Conservation (phyloP, 2,888 invertebrate genomes). For the Hylaea fasciaria region DNA sequence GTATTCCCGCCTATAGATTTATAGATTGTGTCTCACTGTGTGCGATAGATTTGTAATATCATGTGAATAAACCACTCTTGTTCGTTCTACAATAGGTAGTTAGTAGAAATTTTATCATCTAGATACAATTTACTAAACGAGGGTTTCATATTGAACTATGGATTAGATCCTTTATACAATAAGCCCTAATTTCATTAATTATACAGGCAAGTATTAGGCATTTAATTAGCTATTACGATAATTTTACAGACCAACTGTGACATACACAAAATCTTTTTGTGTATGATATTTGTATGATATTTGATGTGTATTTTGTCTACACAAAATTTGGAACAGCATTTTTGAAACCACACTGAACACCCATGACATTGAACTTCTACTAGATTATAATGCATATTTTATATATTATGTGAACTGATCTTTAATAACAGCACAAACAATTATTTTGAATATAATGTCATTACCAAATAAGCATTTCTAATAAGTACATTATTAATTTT, state of each 20-base stretch:
- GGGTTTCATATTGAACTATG: conserved; percentile 62
- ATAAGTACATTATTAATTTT: conserved; percentile 30
- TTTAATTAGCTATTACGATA: conserved; percentile 56
- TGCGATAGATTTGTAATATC: conserved; percentile 28
- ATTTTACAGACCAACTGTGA: conserved; percentile 30
- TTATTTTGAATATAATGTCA: conserved; percentile 54
- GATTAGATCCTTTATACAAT: conserved; percentile 66
- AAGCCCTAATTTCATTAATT: conserved; percentile 66
- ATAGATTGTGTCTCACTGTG: conserved; percentile 31
- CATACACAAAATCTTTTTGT: conserved; percentile 33
- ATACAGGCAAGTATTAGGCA: conserved; percentile 81
- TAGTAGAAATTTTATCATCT: conserved; percentile 59
- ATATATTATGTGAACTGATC: conserved; percentile 55
- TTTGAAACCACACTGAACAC: conserved; percentile 48
- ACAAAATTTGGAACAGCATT: conserved; percentile 43
- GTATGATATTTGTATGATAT: too few species aligned
- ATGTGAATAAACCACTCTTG: conserved; percentile 45
- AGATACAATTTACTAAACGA: conserved; percentile 62
- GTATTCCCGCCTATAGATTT: conserved; percentile 3
- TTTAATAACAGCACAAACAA: conserved; percentile 59
- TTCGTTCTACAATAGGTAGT: conserved; percentile 46
- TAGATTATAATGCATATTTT: conserved; percentile 41
- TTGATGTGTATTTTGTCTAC: too few species aligned
- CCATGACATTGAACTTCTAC: conserved; percentile 71
- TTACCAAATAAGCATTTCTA: conserved; percentile 58